Base-by-base conservation (phyloP, 2,113 vertebrate genomes). In the Circaetus gallicus region DNA sequence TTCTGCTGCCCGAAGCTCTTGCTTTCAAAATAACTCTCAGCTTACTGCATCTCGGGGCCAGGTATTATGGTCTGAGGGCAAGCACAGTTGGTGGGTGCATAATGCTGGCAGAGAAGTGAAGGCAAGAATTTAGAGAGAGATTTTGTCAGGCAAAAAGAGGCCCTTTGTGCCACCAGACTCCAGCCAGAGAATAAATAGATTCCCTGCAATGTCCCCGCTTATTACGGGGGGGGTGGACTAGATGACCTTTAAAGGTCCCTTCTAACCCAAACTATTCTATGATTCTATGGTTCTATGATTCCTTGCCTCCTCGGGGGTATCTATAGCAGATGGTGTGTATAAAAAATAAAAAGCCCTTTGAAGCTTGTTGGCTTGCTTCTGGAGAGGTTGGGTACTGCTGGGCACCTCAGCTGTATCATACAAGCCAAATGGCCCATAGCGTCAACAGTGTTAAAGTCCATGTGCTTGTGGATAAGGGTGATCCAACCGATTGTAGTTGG, bases 1-100 rank as follows among this genome's bases (percentile, higher is more conserved):
- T 95, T 79, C 58, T 89, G 81, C 78, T 77, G 77, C 89, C 56
- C 26, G 4, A 26, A 86, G 77, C 45, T 84, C 43, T 89, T 91
- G 43, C 59, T 82, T 91, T 63, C 65, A 49, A 32, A 89, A 45
- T 65, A 86, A 42, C 69, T 78, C 43, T 42, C 22, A 20, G 56
- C 29, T 86, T 43, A 5, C 15, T 79, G 81, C 69, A 49, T 84
- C 69, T 91, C 56, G 61, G 50, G 49, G 36, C 83, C 83, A 95
- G 93, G 96, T 91, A 92, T 79, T 20, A 12, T 2, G 22, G 40
- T 52, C 58, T 49, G 58, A 87, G 56, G n/a, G 81, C 63, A 66
- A 25, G 65, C 11, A 1, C 38, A 20, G 22, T 14, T 69, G 45
- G 43, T 17, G 50, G 32, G 40, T 81, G 79, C n/a, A 28, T 43